Evolutionary conservation across 2,113 vertebrate species (phyloP).

Genomic region (Bolborhynchus lineola): DNA sequence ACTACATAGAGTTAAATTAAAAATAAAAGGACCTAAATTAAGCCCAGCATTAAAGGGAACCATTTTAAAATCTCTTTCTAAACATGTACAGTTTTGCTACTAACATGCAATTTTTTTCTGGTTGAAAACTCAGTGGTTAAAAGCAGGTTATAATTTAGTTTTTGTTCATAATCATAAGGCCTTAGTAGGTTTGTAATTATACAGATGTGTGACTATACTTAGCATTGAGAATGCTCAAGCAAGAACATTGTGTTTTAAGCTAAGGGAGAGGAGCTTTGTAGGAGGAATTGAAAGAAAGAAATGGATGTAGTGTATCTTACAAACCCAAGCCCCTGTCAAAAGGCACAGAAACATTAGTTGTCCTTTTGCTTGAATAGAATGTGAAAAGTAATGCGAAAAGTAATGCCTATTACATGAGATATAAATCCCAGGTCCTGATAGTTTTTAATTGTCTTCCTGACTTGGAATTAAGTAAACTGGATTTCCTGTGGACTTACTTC

Average conservation of each 20-base stretch:
- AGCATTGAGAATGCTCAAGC: background rate
- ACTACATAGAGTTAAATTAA: background rate
- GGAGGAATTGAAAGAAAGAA: background rate
- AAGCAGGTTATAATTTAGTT: background rate
- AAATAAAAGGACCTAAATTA: background rate
- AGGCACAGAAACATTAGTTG: background rate
- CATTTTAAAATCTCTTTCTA: background rate
- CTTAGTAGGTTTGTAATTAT: background rate
- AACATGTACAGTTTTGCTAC: background rate
- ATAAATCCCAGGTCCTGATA: background rate
- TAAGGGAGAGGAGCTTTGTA: background rate
- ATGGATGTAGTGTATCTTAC: background rate
- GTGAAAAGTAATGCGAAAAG: background rate
- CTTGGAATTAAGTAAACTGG: background rate
- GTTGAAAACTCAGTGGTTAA: background rate
- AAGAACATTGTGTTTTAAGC: background rate
- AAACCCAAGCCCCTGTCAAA: background rate
- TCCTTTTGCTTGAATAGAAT: background rate
- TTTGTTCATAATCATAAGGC: background rate
- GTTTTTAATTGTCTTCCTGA: constrained; percentile 16
- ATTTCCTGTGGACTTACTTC: background rate
- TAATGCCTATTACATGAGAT: background rate
- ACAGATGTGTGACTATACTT: background rate
- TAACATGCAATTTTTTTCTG: background rate
- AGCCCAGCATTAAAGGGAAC: background rate